Conservation (phyloP, 2,113 vertebrate genomes). For the Varanus salvator region DNA sequence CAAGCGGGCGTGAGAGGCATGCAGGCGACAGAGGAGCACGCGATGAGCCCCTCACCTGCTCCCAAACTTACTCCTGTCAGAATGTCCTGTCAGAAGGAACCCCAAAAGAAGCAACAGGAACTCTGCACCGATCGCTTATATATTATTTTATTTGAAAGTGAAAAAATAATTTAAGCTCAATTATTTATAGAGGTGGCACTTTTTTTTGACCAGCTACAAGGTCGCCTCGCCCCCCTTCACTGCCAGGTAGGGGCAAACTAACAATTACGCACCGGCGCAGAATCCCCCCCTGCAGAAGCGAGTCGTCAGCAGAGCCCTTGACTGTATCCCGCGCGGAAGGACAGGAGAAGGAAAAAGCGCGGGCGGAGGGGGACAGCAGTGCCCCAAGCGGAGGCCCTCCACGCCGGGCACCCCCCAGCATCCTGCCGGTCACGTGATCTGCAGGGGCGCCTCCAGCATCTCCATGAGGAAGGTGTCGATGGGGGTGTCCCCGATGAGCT, state of each 20-base stretch:
- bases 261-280: conserved; percentile 61
- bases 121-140: conserved; percentile 8
- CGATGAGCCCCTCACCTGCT: neutral
- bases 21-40: neutral
- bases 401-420: neutral
- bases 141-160: conserved; percentile 74
- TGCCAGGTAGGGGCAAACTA: conserved; percentile 29
- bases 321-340: conserved; percentile 43
- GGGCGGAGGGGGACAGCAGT: neutral
- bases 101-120: neutral
- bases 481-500: conserved; percentile 95
- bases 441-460: conserved; percentile 95
- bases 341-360: conserved; percentile 31
- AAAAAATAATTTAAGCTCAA: conserved; percentile 81
- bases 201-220: conserved; percentile 27
- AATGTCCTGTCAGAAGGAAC: neutral
- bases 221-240: neutral
- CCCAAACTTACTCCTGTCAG: neutral
- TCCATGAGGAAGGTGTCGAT: conserved; percentile 99
- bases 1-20: neutral
- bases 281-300: conserved; percentile 50
- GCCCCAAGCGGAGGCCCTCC: neutral
- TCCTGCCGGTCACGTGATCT: conserved; percentile 87
- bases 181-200: conserved; percentile 69
- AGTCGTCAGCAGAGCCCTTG: conserved; percentile 45